Percentiles rank a stretch among this genome's conserved stretches.
phyloP scores from a whole-genome alignment of 1,140 invertebrate genomes.

The Cyrtorhinus lividipennis region DNA sequence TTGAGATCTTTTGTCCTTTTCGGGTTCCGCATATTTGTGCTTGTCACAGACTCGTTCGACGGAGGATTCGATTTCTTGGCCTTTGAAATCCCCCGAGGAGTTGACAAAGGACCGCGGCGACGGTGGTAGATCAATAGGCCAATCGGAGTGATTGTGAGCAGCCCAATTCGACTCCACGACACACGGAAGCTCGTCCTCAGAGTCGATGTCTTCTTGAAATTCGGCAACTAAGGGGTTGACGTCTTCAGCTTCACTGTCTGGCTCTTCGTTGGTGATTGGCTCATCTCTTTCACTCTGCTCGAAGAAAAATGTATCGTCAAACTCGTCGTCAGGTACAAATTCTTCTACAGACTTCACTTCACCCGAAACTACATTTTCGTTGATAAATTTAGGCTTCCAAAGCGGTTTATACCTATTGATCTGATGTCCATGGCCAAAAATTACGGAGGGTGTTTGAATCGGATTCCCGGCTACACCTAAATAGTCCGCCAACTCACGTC shows the following conservation, averaged over 20 bases:
- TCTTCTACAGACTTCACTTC: slow-evolving; percentile 55
- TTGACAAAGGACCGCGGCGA: no score
- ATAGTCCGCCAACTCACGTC: slow-evolving; percentile 56
- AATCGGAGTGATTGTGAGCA: no score
- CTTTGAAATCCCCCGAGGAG: no score
- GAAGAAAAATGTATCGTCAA: slow-evolving; percentile 67
- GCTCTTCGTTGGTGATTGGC: slow-evolving; percentile 32
- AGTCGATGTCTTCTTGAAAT: slow-evolving; percentile 73
- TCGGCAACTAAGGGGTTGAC: slow-evolving; percentile 74
- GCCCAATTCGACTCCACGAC: no score
- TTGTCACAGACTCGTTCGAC: no score
- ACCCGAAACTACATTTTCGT: no score
- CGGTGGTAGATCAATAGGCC: no score
- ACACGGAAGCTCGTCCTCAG: no score
- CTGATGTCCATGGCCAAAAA: slow-evolving; percentile 12
- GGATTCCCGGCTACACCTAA: slow-evolving; percentile 25
- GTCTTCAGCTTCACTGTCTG: slow-evolving; percentile 59
- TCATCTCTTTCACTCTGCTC: slow-evolving; percentile 37
- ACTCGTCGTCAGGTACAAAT: slow-evolving; percentile 66
- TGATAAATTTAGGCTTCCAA: no score
- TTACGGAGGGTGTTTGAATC: slow-evolving; percentile 3
- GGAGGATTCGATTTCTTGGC: no score
- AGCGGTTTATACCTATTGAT: background rate
- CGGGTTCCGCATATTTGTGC: no score
- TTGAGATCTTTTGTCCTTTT: no score